Conservation (phyloP, 2,888 invertebrate species). For the Parnassius apollo region DNA sequence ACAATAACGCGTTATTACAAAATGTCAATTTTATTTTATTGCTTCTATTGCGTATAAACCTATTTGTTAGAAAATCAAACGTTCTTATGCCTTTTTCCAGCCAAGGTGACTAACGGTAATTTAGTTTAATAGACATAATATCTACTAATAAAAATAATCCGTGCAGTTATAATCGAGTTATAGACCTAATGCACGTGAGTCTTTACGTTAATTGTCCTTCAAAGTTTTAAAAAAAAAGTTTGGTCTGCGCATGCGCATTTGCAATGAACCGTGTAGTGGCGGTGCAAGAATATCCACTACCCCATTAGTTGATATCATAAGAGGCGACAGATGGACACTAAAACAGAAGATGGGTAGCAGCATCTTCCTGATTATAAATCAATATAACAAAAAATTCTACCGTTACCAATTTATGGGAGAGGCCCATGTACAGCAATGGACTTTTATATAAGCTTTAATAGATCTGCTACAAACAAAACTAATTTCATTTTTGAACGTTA, state of each 20-base stretch:
- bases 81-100: constrained; percentile 12
- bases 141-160: constrained; percentile 26
- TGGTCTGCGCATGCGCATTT: background rate
- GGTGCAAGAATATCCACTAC: no score
- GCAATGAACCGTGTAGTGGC: no score
- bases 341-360: no score
- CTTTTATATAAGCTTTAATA: no score
- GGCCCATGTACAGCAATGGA: no score
- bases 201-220: constrained; percentile 20
- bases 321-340: no score
- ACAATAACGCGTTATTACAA: background rate
- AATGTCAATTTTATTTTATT: background rate
- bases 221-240: background rate
- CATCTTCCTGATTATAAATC: no score
- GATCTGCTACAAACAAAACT: no score
- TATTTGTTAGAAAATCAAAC: constrained; percentile 19
- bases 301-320: no score
- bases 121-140: constrained; percentile 22
- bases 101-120: constrained; percentile 19
- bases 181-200: background rate
- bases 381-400: no score
- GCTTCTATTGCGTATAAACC: constrained; percentile 13
- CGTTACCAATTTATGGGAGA: no score
- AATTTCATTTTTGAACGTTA: no score
- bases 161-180: constrained; percentile 17